phyloP scores from a whole-genome alignment of 2,113 vertebrate species.

The Neodon shergylaensis region DNA sequence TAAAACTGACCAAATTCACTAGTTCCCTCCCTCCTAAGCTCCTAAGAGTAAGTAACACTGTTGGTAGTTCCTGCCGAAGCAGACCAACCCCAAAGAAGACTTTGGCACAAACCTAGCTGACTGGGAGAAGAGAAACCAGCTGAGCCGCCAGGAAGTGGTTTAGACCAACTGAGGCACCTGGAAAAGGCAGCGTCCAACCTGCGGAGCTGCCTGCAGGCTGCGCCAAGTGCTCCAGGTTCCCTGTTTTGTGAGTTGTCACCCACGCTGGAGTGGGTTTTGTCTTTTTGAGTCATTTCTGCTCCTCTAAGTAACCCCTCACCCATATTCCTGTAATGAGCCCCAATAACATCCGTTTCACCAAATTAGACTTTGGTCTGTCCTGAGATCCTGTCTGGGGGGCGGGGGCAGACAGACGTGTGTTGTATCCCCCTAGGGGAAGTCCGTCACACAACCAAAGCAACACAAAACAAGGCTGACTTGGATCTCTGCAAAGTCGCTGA shows the following conservation, averaged over 20 bases:
- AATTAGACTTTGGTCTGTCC: not conserved
- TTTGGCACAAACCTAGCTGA: not conserved
- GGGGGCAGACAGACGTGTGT: not conserved
- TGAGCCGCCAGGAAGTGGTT: no score
- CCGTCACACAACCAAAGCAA: not conserved
- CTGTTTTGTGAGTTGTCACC: not conserved
- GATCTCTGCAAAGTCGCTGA: not conserved
- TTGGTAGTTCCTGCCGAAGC: not conserved
- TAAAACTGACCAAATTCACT: not conserved
- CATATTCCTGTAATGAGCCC: not conserved
- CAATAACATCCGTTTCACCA: not conserved
- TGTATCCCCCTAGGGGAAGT: not conserved
- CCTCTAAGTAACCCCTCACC: no score
- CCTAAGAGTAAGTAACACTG: not conserved
- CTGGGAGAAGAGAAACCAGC: not conserved
- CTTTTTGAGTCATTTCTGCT: not conserved
- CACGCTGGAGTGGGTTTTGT: not conserved
- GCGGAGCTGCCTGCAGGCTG: no score
- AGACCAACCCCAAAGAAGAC: not conserved
- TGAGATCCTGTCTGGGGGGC: not conserved
- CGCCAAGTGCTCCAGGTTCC: not conserved
- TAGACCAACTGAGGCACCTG: not conserved
- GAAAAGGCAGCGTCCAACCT: no score
- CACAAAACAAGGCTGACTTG: not conserved
- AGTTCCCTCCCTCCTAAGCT: not conserved